A percentile compares a stretch with the other conserved stretches of the same genome.
Evolutionary conservation across 2,113 vertebrate species (phyloP).

Genomic region (Uria lomvia): DNA sequence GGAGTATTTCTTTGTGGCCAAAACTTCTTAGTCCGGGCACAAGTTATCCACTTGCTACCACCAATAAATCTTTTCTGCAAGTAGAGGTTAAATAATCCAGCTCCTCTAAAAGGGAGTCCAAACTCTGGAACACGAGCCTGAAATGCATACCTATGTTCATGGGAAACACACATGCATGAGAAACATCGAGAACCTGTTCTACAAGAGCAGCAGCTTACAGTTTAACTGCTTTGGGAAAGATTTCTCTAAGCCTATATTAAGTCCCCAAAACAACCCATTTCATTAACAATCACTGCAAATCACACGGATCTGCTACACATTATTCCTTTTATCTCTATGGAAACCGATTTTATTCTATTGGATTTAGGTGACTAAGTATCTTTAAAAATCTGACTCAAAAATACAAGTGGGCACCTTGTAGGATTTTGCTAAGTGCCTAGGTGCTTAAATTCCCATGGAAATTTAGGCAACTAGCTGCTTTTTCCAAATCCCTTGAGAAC

Average conservation of each 20-base stretch:
- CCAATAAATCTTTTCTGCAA: not conserved
- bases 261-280: not conserved
- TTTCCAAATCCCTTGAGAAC: not conserved
- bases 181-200: not conserved
- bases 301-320: not conserved
- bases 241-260: not conserved
- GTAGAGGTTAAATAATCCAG: not conserved
- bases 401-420: not conserved
- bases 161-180: constrained; percentile 33
- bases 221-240: constrained; percentile 8
- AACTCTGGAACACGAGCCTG: not conserved
- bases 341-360: not conserved
- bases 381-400: constrained; percentile 13
- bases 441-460: not conserved
- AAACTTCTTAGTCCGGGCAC: not conserved
- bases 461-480: not conserved
- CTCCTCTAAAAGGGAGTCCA: not conserved
- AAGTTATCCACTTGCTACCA: not conserved
- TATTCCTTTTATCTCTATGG: constrained; percentile 5
- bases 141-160: constrained; percentile 26
- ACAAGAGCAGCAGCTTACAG: not conserved
- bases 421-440: not conserved
- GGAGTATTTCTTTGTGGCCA: not conserved
- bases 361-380: not conserved
- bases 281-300: not conserved